A percentile compares a stretch with the other conserved stretches of the same genome.
phyloP scores from a whole-genome alignment of 2,888 invertebrate genomes.

The Heteropelma amictum region DNA sequence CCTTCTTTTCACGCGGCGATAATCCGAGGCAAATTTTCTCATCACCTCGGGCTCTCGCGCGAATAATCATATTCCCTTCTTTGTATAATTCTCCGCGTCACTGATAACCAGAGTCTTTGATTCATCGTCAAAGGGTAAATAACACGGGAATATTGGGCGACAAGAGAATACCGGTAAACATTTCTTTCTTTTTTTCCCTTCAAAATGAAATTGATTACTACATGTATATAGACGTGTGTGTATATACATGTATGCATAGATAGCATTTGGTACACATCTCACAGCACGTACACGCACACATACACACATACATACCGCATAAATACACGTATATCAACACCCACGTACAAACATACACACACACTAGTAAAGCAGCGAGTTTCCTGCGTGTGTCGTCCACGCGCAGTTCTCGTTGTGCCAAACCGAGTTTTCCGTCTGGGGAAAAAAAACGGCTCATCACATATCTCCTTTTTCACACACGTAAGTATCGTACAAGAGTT shows the following conservation, averaged over 20 bases:
- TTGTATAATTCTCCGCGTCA: background rate
- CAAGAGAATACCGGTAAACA: conserved; percentile 34
- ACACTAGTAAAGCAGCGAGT: conserved; percentile 36
- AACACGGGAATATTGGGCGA: background rate
- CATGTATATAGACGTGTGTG: background rate
- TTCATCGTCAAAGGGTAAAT: background rate
- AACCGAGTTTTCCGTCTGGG: conserved; percentile 42
- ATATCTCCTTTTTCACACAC: conserved; percentile 28
- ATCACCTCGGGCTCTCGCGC: background rate
- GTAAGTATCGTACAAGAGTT: conserved; percentile 20
- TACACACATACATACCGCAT: conserved; percentile 2
- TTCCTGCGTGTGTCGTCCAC: conserved; percentile 53
- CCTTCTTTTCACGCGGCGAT: background rate
- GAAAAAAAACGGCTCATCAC: conserved; percentile 37
- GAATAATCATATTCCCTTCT: background rate
- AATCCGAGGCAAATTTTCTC: background rate
- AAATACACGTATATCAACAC: background rate
- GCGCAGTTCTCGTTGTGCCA: conserved; percentile 54
- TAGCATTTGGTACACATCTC: background rate
- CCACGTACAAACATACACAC: conserved; percentile 3
- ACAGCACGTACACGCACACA: background rate
- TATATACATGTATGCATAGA: background rate
- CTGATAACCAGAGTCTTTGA: background rate
- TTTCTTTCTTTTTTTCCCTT: no score
- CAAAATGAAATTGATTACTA: conserved; percentile 22